A percentile compares a stretch with the other conserved stretches of the same genome.
Evolutionary conservation across 2,113 vertebrate species (phyloP).

Genomic region (Neolamprologus fasciatus): DNA sequence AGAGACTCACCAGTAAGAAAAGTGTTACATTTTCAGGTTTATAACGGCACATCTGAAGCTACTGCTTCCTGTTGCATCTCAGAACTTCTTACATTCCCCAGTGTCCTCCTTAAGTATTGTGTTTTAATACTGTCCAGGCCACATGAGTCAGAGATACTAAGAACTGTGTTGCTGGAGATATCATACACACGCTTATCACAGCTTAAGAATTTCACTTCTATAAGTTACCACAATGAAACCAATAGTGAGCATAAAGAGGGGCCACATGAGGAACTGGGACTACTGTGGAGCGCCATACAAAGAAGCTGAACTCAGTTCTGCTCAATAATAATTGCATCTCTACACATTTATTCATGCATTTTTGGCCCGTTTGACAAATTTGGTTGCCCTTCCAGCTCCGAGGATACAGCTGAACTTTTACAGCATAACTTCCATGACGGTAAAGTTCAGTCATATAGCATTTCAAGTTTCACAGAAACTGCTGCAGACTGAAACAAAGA

Average conservation of each 20-base stretch:
- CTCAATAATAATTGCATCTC: background rate
- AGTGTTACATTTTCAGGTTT: background rate
- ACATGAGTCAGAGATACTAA: background rate
- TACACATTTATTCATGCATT: background rate
- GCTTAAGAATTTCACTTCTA: background rate
- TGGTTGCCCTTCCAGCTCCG: rapidly evolving
- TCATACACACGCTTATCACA: rapidly evolving
- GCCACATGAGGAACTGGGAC: background rate
- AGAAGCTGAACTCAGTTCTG: background rate
- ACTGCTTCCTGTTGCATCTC: background rate
- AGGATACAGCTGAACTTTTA: background rate
- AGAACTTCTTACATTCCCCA: rapidly evolving
- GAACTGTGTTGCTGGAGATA: background rate
- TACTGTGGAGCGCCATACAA: background rate
- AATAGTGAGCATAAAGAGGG: background rate
- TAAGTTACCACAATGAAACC: background rate
- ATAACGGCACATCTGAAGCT: rapidly evolving
- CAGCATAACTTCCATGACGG: rapidly evolving
- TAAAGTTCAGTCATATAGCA: background rate
- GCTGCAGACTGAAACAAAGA: background rate
- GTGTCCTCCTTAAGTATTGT: background rate
- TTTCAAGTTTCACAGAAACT: background rate
- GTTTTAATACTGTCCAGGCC: background rate
- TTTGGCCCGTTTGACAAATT: background rate
- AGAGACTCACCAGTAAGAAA: background rate